phyloP scores from a whole-genome alignment of 1,140 invertebrate species.

The Musca domestica region DNA sequence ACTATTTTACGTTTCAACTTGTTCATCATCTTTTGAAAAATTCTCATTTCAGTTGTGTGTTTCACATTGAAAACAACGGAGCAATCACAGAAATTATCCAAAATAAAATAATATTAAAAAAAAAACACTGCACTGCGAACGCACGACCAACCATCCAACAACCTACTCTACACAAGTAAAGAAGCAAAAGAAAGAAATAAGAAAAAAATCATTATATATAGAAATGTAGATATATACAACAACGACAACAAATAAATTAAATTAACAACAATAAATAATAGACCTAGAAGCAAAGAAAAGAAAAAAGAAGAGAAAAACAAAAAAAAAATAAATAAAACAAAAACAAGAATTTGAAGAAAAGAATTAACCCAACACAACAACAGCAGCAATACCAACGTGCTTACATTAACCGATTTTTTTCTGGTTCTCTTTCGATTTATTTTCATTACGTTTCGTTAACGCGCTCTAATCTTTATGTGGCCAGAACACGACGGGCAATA shows the following conservation, averaged over 20 bases:
- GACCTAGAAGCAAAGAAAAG: too few relatives aligned
- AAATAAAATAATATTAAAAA: too few relatives aligned
- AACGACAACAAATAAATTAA: background rate
- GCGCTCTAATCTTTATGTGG: conserved; percentile 10
- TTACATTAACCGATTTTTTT: too few relatives aligned
- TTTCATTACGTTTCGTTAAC: background rate
- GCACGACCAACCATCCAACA: background rate
- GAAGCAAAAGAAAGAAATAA: background rate
- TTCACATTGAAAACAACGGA: conserved; percentile 21
- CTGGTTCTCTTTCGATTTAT: too few relatives aligned
- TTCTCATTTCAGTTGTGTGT: conserved; percentile 22
- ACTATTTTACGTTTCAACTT: conserved; percentile 15
- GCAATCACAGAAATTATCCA: conserved; percentile 4
- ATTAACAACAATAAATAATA: too few relatives aligned
- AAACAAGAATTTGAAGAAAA: too few relatives aligned
- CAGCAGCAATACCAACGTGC: too few relatives aligned
- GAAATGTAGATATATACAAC: background rate
- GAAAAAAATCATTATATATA: background rate
- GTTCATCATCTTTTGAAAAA: conserved; percentile 1
- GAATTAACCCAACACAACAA: too few relatives aligned
- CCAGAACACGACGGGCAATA: too few relatives aligned
- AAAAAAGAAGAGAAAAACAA: background rate
- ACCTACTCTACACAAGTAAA: background rate
- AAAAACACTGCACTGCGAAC: background rate
- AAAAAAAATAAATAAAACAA: background rate